Conservation (phyloP, 2,797 vertebrate genomes). For the Molossus molossus region DNA sequence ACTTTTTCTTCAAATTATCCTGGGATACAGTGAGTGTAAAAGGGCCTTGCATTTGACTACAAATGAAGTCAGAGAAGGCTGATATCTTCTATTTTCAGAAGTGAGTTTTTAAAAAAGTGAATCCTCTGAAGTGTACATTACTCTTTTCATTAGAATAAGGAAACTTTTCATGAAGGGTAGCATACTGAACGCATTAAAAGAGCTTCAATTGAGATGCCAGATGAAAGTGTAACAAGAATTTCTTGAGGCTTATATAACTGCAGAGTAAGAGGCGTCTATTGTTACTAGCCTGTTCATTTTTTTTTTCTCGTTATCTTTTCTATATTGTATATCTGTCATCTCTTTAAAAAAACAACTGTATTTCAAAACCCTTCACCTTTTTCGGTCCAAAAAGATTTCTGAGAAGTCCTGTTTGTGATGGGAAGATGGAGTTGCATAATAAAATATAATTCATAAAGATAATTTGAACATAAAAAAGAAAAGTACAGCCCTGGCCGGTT, state of each 20-base stretch:
- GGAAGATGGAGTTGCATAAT: constrained; percentile 62
- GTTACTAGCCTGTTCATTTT: constrained; percentile 46
- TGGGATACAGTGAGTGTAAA: not conserved
- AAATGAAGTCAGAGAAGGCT: constrained; percentile 10
- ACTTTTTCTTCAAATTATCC: constrained; percentile 36
- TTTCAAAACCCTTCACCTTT: constrained; percentile 70
- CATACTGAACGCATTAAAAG: constrained; percentile 50
- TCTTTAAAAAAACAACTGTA: not conserved
- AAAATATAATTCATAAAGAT: constrained; percentile 65
- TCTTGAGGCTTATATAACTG: constrained; percentile 72
- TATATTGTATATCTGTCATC: constrained; percentile 8
- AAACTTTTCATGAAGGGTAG: constrained; percentile 63
- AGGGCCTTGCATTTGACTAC: not conserved
- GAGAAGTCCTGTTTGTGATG: constrained; percentile 61
- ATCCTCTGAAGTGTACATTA: constrained; percentile 47
- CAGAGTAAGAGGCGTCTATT: constrained; percentile 58
- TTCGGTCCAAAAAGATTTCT: constrained; percentile 55
- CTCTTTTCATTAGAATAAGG: constrained; percentile 65
- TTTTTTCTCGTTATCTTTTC: constrained; percentile 48
- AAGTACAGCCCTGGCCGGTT: too few relatives aligned
- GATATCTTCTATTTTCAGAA: constrained; percentile 50
- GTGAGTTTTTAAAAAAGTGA: not conserved
- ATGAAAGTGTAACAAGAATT: constrained; percentile 72
- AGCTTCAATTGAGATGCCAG: constrained; percentile 67
- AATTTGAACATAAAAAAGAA: constrained; percentile 21